Conservation (phyloP, 1,140 invertebrate species). For the Formica exsecta region DNA sequence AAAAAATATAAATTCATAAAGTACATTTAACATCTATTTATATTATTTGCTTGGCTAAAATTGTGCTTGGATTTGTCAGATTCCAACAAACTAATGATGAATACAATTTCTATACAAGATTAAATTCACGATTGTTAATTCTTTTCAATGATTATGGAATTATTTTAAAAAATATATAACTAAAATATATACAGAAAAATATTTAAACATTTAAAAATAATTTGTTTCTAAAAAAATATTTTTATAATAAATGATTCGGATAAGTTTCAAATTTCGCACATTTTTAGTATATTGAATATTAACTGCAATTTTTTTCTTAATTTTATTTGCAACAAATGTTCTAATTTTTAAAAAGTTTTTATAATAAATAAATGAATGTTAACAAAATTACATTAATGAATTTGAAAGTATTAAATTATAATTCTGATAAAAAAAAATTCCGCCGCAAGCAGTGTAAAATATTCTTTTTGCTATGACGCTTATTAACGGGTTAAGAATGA, state of each 20-base stretch:
- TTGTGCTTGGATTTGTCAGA: not conserved
- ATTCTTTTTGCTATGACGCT: not conserved
- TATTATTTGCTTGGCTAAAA: not conserved
- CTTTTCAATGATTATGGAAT: not conserved
- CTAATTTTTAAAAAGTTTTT: not conserved
- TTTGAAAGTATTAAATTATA: not conserved
- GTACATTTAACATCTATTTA: not conserved
- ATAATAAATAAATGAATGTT: not conserved
- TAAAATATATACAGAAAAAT: conserved; percentile 8
- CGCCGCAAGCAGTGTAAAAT: not conserved
- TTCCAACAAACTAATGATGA: not conserved
- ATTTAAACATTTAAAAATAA: conserved; percentile 20
- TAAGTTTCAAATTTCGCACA: not conserved
- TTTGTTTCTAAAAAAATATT: not conserved
- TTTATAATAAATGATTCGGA: not conserved
- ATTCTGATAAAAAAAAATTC: not conserved
- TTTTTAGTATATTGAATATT: not conserved
- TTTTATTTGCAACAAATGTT: not conserved
- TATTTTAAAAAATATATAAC: not conserved
- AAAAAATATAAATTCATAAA: no score
- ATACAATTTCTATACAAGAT: conserved; percentile 9
- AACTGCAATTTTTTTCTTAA: not conserved
- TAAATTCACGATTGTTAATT: not conserved
- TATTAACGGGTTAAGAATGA: not conserved
- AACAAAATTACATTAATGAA: not conserved